Base-by-base conservation (phyloP, 2,797 vertebrate species). In the Microctenopoma stevenorrisi region DNA sequence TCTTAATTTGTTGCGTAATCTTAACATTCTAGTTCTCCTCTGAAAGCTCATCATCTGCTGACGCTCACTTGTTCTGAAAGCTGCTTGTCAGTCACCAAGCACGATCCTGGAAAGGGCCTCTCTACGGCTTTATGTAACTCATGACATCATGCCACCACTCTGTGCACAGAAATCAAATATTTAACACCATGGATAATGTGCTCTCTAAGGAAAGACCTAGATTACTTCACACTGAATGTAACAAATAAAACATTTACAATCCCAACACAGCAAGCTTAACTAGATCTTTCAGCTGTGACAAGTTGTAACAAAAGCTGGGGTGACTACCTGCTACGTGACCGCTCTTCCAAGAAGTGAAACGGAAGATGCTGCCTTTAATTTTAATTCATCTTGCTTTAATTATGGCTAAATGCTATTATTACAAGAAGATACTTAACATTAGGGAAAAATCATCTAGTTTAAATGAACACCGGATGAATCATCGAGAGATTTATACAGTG, bases 121-220 rank as follows among this genome's bases (percentile, higher is more conserved):
- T 51, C 61, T 8, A 0, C 50, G 57, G 86, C 22, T 61, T 88
- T 89, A 85, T 71, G 8, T 88, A 90, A 89, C 74, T n/a, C 13
- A 42, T 86, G 87, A 89, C 80, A 79, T 88, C 87, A 88, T 10
- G 3, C 2, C 30, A n/a, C 50, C 1, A 38, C 50, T 3, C 16
- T 3, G 37, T 55, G 61, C 42, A 51, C 51, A 50, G 58, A 73
- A 82, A 87, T 90, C 77, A 89, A 92, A 89, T 87, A 92, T 90
- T 90, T 76, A 92, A 72, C 74, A 60, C 3, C 3, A 0, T 33
- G 10, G 70, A 77, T 84, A 83, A 82, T 67, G 71, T 37, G 10
- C 48, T 67, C 22, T 10, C 67, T 46, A 47, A 75, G 62, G 54
- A 72, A 79, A 80, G 53, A 48, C 48, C 61, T 3, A 4, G 69